Evolutionary conservation across 2,888 invertebrate genomes (phyloP).

Genomic region (Phyllotreta cruciferae): DNA sequence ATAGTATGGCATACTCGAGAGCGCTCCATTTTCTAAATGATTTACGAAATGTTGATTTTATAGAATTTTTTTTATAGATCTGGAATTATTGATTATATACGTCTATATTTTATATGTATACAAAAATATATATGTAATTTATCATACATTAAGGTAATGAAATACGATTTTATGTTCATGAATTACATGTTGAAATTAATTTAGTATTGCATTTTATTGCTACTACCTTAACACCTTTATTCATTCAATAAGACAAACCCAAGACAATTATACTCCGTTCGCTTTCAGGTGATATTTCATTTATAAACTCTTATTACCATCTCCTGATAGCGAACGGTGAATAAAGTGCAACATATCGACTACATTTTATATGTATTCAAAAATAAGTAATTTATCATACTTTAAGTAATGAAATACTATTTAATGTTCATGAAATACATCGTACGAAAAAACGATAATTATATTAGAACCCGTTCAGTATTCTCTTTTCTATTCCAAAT

Average conservation of each 20-base stretch:
- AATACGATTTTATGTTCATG: conserved; percentile 24
- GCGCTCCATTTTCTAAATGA: conserved; percentile 33
- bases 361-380: no score
- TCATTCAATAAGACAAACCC: neutral
- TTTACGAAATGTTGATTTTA: conserved; percentile 34
- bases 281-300: no score
- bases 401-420: no score
- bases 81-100: conserved; percentile 28
- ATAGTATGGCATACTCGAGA: conserved; percentile 33
- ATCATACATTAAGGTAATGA: conserved; percentile 18
- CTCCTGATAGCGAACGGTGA: no score
- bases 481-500: no score
- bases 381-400: no score
- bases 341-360: no score
- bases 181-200: conserved; percentile 16
- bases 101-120: conserved; percentile 34
- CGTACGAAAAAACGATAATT: no score
- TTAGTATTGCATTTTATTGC: neutral
- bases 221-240: neutral
- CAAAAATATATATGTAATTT: conserved; percentile 22
- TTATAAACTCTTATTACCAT: no score
- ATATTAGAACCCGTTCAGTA: no score
- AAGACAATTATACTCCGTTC: no score
- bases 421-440: no score
- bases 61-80: conserved; percentile 35